Evolutionary conservation across 2,797 vertebrate genomes (phyloP), one percentile per base, ranked within the genome.

Genomic region (Pipistrellus pipistrellus): DNA sequence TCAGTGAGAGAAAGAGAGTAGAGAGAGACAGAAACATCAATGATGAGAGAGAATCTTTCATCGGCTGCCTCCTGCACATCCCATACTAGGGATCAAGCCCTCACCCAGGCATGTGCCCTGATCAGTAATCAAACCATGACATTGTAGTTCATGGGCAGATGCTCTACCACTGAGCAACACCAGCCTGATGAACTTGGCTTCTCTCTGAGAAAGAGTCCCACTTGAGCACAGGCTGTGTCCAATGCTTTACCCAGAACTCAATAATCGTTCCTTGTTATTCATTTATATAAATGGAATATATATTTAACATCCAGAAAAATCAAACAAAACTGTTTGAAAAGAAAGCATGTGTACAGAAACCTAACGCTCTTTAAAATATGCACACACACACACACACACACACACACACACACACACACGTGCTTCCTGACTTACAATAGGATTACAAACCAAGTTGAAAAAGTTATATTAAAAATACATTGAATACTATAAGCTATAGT

Each of bases 261-360:
- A 9, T 38, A 84, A 68, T 15, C 48, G 11, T 20, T 46, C 25
- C 13, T 46, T 92, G 7, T 72, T 82, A 55, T 44, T 88, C 30
- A 77, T 57, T 85, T 88, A 73, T 72, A 85, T 53, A 46, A 78
- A 55, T 20, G 53, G 6, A 6, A 1, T 68, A n/a, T 59, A 35
- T 27, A 69, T 57, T 69, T 32, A 83, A 59, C 9, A 92, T 77
- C 59, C 57, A 92, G 14, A 44, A 92, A 86, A 82, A 69, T 14
- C 17, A 75, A 90, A 92, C 17, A 57, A 62, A 62, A 17, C 25
- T 53, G 21, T 38, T 46, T 35, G 3, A 17, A 38, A 90, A 77
- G 21, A 76, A 88, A 48, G 46, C 14, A 88, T 64, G 66, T 90
- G 4, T 75, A 6, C 0, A 82, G 57, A 13, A 90, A 48, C 8